phyloP scores from a whole-genome alignment of 2,888 invertebrate genomes.

The Calephelis perditalis region DNA sequence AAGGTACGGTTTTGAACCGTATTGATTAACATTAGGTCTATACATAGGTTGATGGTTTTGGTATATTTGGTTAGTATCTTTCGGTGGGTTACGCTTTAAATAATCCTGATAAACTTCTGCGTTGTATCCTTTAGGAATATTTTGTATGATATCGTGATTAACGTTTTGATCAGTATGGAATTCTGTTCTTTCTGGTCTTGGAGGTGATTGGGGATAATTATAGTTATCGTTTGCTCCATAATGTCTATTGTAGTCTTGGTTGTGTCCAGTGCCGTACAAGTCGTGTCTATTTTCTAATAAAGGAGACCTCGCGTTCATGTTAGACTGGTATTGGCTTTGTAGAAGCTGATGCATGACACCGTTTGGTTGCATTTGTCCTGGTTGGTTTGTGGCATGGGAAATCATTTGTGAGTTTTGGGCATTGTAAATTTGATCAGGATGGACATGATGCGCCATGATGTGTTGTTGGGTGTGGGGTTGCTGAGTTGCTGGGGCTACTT shows the following conservation, averaged over 20 bases:
- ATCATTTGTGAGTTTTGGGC: conserved; percentile 66
- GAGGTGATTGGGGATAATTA: conserved; percentile 71
- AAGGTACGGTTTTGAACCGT: conserved; percentile 69
- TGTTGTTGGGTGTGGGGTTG: conserved; percentile 74
- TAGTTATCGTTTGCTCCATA: conserved; percentile 77
- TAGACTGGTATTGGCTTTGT: conserved; percentile 68
- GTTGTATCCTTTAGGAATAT: conserved; percentile 74
- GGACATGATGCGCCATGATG: conserved; percentile 68
- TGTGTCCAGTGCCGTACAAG: conserved; percentile 74
- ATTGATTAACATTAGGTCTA: conserved; percentile 67
- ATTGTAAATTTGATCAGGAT: conserved; percentile 69
- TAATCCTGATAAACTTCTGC: conserved; percentile 78
- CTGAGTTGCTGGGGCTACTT: conserved; percentile 70
- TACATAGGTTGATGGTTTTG: conserved; percentile 74
- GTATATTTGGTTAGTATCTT: conserved; percentile 76
- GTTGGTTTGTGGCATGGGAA: conserved; percentile 58
- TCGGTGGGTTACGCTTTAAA: conserved; percentile 76
- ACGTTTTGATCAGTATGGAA: conserved; percentile 65
- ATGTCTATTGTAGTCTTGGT: conserved; percentile 72
- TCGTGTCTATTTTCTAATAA: conserved; percentile 77
- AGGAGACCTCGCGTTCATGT: conserved; percentile 69
- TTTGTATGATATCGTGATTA: conserved; percentile 64
- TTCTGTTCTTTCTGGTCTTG: conserved; percentile 62
- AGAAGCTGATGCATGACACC: conserved; percentile 76
- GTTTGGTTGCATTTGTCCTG: conserved; percentile 68